Evolutionary conservation across 2,113 vertebrate species (phyloP), one percentile per base, ranked within the genome.

Genomic region (Myodes glareolus): DNA sequence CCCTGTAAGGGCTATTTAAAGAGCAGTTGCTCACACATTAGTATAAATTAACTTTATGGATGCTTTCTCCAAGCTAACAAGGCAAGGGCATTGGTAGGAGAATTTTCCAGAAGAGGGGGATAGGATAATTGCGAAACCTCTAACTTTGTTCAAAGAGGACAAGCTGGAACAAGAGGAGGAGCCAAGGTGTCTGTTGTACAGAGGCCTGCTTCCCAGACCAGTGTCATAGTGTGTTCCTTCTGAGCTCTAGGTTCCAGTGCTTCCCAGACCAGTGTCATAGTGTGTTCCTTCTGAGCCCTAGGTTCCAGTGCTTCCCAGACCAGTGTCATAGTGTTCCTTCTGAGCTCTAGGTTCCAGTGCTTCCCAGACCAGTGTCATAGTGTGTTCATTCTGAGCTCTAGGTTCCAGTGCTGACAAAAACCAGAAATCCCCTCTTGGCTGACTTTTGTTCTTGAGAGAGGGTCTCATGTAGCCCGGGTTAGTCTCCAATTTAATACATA

Each of bases 1-100:
- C 1, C 65, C 42, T 78, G 25, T 73, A 27, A 94, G 39, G 45
- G 76, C 61, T 25, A 16, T 94, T 91, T 78, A 67, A 92, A 33
- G 68, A n/a, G 76, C 45, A 39, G 78, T 90, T 70, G 27, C 42
- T 91, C 90, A 80, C 21, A 90, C n/a, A 2, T 67, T 45, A 94
- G 61, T n/a, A 93, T 96, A 50, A 92, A 91, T 82, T 86, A 36
- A 55, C 82, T 68, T 91, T 55, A 42, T n/a, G 45, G 25, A 5
- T 91, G 45, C 33, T 92, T 88, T 78, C 50, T 75, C 14, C 68
- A 63, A 65, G 12, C 68, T 61, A 81, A 91, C 45, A 84, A 86
- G 89, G 52, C 39, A 63, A 86, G 7, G 52, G 42, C 33, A 65
- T 65, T 65, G 39, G 58, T 78, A n/a, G 63, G 16, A 85, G 25